Conservation (phyloP, 2,797 vertebrate genomes). For the Eptatretus atami region DNA sequence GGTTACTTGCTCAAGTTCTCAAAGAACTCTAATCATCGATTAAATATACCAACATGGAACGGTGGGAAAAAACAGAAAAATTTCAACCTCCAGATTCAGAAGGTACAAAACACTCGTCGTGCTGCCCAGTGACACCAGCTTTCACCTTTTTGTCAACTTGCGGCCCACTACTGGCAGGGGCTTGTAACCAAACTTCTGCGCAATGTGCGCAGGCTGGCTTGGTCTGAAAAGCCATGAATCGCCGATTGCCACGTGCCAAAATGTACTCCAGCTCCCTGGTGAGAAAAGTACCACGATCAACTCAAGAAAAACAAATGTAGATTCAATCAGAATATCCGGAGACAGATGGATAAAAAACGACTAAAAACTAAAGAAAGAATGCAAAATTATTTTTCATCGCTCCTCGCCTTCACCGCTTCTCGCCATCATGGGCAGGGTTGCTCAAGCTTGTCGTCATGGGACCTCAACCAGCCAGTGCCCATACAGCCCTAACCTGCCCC, state of each 20-base stretch:
- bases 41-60: too few species aligned
- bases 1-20: too few species aligned
- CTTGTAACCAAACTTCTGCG: conserved; percentile 33
- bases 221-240: conserved; percentile 35
- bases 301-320: not conserved
- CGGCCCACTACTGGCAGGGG: conserved; percentile 36
- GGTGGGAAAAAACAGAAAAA: too few species aligned
- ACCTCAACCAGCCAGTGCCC: too few species aligned
- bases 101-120: conserved; percentile 3
- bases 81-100: not conserved
- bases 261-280: conserved; percentile 33
- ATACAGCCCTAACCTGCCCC: too few species aligned
- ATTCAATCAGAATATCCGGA: too few species aligned
- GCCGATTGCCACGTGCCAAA: conserved; percentile 87
- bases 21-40: too few species aligned
- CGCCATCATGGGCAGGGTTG: too few species aligned
- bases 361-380: not conserved
- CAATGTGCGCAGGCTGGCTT: conserved; percentile 25
- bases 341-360: not conserved
- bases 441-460: too few species aligned
- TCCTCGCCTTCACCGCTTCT: too few species aligned
- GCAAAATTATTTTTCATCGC: not conserved
- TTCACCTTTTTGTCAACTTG: conserved; percentile 47
- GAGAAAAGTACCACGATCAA: conserved; percentile 6
- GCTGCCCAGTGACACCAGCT: not conserved